Percentiles rank a stretch among this genome's conserved stretches.
These are phyloP conservation scores for Buteo buteo DNA, from an alignment of 2,113 vertebrate genomes.

Conservation along the genomic window DNA sequence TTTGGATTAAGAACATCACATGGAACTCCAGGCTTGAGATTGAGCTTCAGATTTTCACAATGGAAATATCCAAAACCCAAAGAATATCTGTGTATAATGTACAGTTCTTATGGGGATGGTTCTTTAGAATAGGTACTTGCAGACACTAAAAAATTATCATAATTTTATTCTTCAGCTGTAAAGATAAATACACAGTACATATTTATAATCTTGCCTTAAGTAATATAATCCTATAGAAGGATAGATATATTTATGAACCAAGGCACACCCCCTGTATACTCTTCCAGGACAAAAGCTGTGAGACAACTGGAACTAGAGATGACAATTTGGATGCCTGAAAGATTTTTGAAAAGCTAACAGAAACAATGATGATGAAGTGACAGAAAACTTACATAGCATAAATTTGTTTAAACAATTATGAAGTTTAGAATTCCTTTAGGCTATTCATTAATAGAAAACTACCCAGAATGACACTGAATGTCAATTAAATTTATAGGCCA, in stretches of 20 bases:
- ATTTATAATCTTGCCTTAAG: background rate
- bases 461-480: background rate
- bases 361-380: background rate
- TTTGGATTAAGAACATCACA: background rate
- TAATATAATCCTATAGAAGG: background rate
- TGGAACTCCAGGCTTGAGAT: background rate
- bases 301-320: background rate
- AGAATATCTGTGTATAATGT: background rate
- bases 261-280: background rate
- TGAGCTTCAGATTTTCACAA: background rate
- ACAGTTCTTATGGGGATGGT: background rate
- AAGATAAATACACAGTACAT: background rate
- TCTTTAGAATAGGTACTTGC: background rate
- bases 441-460: slow-evolving; percentile 2
- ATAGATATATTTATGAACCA: background rate
- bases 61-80: background rate
- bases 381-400: background rate
- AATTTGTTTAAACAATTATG: background rate
- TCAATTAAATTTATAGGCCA: slow-evolving; percentile 21
- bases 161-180: fast-evolving
- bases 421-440: background rate
- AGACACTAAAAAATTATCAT: background rate
- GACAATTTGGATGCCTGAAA: background rate
- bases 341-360: background rate
- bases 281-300: background rate